These are phyloP conservation scores for Hemicordylus capensis DNA, from an alignment of 2,113 vertebrate species.

Conservation along the genomic window DNA sequence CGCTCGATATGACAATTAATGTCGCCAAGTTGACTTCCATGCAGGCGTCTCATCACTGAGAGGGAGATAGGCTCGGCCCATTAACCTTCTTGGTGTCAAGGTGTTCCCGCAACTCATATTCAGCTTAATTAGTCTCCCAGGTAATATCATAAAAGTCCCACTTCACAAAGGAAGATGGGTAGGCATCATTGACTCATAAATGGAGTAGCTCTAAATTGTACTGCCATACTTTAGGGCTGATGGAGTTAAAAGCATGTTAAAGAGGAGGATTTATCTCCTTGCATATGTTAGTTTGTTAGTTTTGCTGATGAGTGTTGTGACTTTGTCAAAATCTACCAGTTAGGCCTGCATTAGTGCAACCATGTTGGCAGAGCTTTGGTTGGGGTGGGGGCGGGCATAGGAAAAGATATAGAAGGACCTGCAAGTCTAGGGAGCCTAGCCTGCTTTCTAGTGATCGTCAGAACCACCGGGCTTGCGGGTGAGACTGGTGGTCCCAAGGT, in stretches of 20 bases:
- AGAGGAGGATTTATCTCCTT: not conserved
- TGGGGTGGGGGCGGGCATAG: not conserved
- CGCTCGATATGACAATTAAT: slow-evolving; percentile 6
- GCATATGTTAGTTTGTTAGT: not conserved
- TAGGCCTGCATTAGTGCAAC: not conserved
- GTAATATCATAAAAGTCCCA: not conserved
- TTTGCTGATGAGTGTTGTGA: not conserved
- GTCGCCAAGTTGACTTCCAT: not conserved
- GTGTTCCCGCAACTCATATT: not conserved
- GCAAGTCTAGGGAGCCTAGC: too few species aligned
- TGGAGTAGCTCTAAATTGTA: not conserved
- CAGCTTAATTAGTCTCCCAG: slow-evolving; percentile 25
- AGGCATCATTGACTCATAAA: not conserved
- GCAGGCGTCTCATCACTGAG: not conserved
- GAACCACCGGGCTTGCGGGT: too few species aligned
- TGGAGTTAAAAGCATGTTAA: not conserved
- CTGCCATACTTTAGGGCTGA: not conserved
- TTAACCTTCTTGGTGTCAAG: slow-evolving; percentile 30
- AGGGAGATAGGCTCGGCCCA: not conserved
- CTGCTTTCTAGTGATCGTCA: too few species aligned
- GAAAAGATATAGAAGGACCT: not conserved
- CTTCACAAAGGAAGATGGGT: not conserved
- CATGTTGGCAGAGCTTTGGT: not conserved
- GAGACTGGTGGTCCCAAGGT: too few species aligned
- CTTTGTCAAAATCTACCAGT: not conserved